Evolutionary conservation across 2,797 vertebrate species (phyloP).

Genomic region (Falco rusticolus): DNA sequence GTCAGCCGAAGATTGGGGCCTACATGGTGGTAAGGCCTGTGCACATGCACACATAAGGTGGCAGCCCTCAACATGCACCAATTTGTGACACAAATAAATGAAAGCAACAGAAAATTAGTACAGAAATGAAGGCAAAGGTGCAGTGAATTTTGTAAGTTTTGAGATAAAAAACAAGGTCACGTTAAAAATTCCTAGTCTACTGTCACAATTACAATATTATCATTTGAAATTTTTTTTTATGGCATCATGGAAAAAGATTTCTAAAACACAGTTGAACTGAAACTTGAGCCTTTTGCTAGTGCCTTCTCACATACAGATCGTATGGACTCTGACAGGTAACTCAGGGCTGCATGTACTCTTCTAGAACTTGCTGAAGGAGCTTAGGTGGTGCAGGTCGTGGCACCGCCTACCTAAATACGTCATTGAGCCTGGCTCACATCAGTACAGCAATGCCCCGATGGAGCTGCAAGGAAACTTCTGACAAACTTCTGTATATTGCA

Average conservation of each 20-base stretch:
- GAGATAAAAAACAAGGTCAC: background rate
- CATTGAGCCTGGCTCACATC: background rate
- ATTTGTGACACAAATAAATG: background rate
- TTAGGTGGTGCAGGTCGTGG: background rate
- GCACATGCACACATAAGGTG: background rate
- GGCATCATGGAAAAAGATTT: background rate
- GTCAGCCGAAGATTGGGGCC: background rate
- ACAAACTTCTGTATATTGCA: background rate
- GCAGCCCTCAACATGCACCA: background rate
- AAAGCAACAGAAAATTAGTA: background rate
- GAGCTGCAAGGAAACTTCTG: background rate
- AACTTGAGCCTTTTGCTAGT: background rate
- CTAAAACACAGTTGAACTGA: background rate
- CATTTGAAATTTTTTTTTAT: background rate
- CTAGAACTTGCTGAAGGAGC: background rate
- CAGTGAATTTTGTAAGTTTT: background rate
- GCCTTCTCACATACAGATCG: background rate
- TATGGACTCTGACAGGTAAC: background rate
- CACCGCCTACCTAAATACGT: background rate
- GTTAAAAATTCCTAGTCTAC: background rate
- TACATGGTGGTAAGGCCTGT: background rate
- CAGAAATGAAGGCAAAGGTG: background rate
- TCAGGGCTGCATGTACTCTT: background rate
- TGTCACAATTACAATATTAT: background rate
- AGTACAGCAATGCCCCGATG: background rate